phyloP scores from a whole-genome alignment of 2,797 vertebrate species.

The Sylvilagus floridanus region DNA sequence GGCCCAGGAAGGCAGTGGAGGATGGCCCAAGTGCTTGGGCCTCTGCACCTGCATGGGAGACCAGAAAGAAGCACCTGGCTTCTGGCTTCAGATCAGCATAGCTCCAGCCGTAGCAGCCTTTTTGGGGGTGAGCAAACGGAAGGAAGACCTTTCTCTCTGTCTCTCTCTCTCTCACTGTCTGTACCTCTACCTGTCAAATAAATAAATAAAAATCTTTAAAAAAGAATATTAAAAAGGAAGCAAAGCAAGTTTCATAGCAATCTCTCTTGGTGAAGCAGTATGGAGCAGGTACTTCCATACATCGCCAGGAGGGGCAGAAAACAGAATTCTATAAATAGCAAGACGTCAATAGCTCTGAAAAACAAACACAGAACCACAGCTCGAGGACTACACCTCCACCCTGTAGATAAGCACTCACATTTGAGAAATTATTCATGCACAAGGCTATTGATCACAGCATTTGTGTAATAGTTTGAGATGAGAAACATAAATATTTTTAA shows the following conservation, averaged over 20 bases:
- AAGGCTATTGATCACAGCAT: not conserved
- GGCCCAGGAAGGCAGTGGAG: too few relatives aligned
- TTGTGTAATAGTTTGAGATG: not conserved
- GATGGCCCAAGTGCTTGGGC: too few relatives aligned
- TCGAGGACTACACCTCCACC: not conserved
- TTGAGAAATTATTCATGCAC: not conserved
- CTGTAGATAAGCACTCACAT: not conserved
- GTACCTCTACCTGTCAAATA: too few relatives aligned
- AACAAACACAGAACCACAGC: not conserved
- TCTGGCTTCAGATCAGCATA: too few relatives aligned
- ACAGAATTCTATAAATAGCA: not conserved
- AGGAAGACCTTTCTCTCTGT: too few relatives aligned
- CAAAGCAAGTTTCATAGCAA: not conserved
- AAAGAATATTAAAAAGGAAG: not conserved
- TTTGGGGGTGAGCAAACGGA: too few relatives aligned
- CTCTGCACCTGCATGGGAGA: too few relatives aligned
- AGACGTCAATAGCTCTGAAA: not conserved
- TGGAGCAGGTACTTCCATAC: too few relatives aligned
- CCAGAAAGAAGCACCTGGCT: too few relatives aligned
- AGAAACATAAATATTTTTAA: slow-evolving; percentile 12
- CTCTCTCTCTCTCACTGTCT: too few relatives aligned
- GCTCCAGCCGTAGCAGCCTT: too few relatives aligned
- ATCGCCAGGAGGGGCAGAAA: not conserved
- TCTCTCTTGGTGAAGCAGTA: not conserved
- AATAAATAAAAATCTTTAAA: too few relatives aligned